Conservation (phyloP, 2,113 vertebrate genomes). For the Nerophis lumbriciformis region DNA sequence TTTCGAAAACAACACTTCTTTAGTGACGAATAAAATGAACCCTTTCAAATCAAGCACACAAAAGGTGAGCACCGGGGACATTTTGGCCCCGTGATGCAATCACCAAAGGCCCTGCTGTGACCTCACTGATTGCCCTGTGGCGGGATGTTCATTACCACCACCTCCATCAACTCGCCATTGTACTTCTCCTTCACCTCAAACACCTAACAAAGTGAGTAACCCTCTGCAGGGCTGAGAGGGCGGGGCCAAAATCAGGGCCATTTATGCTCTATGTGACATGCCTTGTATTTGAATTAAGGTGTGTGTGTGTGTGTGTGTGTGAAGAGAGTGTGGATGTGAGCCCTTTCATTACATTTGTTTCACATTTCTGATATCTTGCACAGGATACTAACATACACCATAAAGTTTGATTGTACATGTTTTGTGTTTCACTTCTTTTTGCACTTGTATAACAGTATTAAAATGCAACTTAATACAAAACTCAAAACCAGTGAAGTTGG, state of each 20-base stretch:
- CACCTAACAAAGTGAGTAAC: not conserved
- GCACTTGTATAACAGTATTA: too few relatives aligned
- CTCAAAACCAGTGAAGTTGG: too few relatives aligned
- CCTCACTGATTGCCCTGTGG: conserved; percentile 6
- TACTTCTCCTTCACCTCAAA: conserved; percentile 9
- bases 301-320: too few relatives aligned
- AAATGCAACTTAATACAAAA: too few relatives aligned
- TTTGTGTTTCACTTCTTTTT: too few relatives aligned
- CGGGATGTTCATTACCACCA: conserved; percentile 3
- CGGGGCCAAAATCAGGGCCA: not conserved
- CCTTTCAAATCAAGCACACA: conserved; percentile 3
- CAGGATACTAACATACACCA: too few relatives aligned
- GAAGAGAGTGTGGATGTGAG: too few relatives aligned
- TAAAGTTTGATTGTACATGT: too few relatives aligned
- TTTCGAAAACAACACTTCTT: too few relatives aligned
- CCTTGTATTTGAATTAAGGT: too few relatives aligned
- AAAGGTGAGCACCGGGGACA: not conserved
- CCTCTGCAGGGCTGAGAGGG: not conserved
- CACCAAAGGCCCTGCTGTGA: conserved; percentile 19
- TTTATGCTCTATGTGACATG: not conserved
- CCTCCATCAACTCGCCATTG: not conserved
- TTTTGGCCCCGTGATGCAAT: not conserved
- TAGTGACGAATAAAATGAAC: not conserved
- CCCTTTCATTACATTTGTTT: too few relatives aligned
- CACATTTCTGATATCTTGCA: too few relatives aligned